phyloP scores from a whole-genome alignment of 2,797 vertebrate genomes.

The Anguilla anguilla region DNA sequence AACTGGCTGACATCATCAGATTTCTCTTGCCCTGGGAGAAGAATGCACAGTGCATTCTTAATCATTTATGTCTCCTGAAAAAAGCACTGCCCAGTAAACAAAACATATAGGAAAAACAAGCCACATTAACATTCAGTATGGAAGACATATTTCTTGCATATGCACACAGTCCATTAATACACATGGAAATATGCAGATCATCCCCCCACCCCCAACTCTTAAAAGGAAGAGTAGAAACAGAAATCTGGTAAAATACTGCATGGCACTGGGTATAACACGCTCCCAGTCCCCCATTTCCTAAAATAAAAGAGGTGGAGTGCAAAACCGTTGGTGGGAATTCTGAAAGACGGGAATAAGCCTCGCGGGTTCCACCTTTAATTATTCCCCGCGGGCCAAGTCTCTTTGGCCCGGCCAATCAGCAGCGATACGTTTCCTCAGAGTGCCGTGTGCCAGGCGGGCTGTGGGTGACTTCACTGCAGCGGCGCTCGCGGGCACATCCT shows the following conservation, averaged over 20 bases:
- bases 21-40: background rate
- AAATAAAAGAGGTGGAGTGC: slow-evolving; percentile 28
- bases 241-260: background rate
- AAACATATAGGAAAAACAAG: background rate
- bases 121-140: background rate
- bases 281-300: background rate
- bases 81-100: background rate
- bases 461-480: background rate
- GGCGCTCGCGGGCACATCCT: background rate
- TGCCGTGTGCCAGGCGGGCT: background rate
- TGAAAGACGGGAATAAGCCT: slow-evolving; percentile 19
- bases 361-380: slow-evolving; percentile 32
- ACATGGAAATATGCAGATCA: background rate
- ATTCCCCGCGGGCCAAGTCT: slow-evolving; percentile 22
- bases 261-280: slow-evolving; percentile 13
- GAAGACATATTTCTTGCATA: background rate
- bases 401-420: background rate
- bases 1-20: background rate
- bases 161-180: background rate
- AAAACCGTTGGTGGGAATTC: slow-evolving; percentile 20
- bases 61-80: background rate
- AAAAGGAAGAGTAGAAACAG: background rate
- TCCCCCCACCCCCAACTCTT: background rate
- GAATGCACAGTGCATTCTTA: background rate
- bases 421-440: background rate